phyloP scores from a whole-genome alignment of 2,888 invertebrate species.

The Allolobophora icterica region DNA sequence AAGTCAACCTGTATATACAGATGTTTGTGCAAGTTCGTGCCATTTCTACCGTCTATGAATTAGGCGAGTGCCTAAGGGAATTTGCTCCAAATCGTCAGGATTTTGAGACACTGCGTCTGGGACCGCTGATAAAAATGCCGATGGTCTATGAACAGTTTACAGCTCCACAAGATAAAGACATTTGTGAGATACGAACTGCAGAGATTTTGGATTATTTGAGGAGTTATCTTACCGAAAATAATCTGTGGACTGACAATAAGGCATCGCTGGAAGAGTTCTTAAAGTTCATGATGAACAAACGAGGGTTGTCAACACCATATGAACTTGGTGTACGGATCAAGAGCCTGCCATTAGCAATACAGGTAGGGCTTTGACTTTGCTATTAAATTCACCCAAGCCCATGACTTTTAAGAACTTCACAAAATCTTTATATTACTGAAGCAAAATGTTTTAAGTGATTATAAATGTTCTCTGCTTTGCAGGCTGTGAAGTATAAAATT shows the following conservation, averaged over 20 bases:
- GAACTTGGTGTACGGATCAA: constrained; percentile 58
- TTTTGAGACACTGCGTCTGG: constrained; percentile 56
- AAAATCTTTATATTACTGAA: background rate
- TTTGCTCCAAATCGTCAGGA: constrained; percentile 51
- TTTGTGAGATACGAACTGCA: constrained; percentile 57
- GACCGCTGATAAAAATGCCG: constrained; percentile 59
- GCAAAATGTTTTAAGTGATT: background rate
- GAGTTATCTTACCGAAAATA: constrained; percentile 53
- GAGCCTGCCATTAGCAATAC: constrained; percentile 57
- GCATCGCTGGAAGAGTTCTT: constrained; percentile 57
- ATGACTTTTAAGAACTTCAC: background rate
- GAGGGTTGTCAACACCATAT: constrained; percentile 52
- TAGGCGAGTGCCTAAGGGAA: constrained; percentile 54
- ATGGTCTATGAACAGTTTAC: constrained; percentile 56
- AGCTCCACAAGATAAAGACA: constrained; percentile 54
- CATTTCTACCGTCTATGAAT: constrained; percentile 58
- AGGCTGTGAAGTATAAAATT: background rate
- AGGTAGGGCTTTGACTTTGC: constrained; percentile 50
- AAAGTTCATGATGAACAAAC: constrained; percentile 53
- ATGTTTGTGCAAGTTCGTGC: constrained; percentile 55
- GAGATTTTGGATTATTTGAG: constrained; percentile 54
- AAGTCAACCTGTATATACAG: constrained; percentile 58
- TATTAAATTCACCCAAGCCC: background rate
- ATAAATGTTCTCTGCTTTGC: background rate
- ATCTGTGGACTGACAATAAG: constrained; percentile 54